Evolutionary conservation across 2,888 invertebrate species (phyloP).

Genomic region (Tineola bisselliella): DNA sequence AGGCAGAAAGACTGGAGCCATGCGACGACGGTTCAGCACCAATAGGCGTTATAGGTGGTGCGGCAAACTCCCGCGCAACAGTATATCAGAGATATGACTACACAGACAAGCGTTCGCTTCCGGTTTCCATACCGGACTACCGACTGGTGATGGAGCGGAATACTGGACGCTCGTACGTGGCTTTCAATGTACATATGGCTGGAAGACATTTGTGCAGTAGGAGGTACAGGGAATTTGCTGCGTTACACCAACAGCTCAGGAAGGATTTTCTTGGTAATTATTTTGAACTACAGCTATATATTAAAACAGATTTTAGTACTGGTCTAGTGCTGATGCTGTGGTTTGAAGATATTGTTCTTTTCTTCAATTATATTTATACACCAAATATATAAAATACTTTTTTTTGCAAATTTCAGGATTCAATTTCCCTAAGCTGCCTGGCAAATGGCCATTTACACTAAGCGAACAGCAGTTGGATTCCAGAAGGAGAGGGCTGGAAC

Average conservation of each 20-base stretch:
- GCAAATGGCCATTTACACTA: conserved; percentile 97
- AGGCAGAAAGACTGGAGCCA: conserved; percentile 85
- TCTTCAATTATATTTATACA: too few species aligned
- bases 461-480: conserved; percentile 98
- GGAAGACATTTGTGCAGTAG: conserved; percentile 96
- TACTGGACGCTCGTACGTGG: conserved; percentile 91
- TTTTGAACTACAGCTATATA: too few species aligned
- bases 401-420: conserved; percentile 67
- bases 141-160: conserved; percentile 83
- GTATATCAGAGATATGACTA: conserved; percentile 81
- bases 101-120: conserved; percentile 91
- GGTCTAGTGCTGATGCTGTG: too few species aligned
- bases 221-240: conserved; percentile 94
- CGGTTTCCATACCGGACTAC: conserved; percentile 94
- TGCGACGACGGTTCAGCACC: conserved; percentile 75
- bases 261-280: conserved; percentile 88
- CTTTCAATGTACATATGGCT: conserved; percentile 99
- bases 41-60: conserved; percentile 54
- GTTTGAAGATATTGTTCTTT: too few species aligned
- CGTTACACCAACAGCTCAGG: conserved; percentile 86
- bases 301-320: too few species aligned
- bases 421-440: conserved; percentile 96
- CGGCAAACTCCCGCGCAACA: conserved; percentile 54
- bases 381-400: too few species aligned
- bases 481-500: conserved; percentile 92